phyloP scores from a whole-genome alignment of 2,797 vertebrate species.

The Hypotaenidia philippensis region DNA sequence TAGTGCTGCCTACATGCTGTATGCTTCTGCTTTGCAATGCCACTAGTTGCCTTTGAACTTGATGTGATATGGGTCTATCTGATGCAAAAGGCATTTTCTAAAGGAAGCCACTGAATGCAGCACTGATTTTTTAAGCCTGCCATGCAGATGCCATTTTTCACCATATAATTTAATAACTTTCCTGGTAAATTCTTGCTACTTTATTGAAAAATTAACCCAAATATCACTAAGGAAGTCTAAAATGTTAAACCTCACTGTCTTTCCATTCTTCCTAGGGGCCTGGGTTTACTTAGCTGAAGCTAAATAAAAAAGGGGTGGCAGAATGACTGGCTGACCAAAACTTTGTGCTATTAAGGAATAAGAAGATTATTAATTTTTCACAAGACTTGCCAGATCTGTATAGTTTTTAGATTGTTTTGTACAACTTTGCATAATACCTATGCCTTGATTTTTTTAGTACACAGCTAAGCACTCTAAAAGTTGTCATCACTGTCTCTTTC shows the following conservation, averaged over 20 bases:
- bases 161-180: neutral
- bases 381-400: neutral
- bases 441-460: neutral
- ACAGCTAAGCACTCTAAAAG: neutral
- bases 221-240: slow-evolving; percentile 39
- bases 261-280: slow-evolving; percentile 11
- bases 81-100: neutral
- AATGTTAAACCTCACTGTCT: slow-evolving; percentile 21
- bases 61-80: neutral
- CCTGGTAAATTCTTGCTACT: neutral
- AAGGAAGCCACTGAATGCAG: neutral
- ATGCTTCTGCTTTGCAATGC: neutral
- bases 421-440: neutral
- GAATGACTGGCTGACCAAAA: neutral
- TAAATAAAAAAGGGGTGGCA: slow-evolving; percentile 36
- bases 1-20: neutral
- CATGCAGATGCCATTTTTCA: neutral
- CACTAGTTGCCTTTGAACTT: neutral
- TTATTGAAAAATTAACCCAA: neutral
- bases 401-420: neutral
- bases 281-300: neutral
- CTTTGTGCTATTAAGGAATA: neutral
- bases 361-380: neutral
- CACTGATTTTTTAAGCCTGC: neutral
- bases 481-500: neutral